Evolutionary conservation across 2,888 invertebrate species (phyloP), one percentile per base, ranked within the genome.

Genomic region (Iselma pallidipennis): DNA sequence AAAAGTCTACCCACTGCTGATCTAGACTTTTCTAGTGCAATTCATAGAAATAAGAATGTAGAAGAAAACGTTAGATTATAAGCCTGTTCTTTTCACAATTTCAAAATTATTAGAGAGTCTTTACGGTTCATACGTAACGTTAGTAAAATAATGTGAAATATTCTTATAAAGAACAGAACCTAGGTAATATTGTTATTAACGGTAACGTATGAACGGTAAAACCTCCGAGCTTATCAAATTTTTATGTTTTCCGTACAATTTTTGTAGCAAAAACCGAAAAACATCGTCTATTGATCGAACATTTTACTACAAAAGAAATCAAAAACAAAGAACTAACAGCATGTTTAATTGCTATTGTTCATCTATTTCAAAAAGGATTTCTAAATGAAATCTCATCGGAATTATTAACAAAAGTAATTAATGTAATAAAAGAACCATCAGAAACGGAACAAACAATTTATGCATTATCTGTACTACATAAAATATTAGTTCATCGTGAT

Each of bases 401-500:
- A 45, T 67, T 80, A 52, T 60, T 78, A 31, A 50, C 63, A 14
- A 76, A 76, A 69, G 61, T 76, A 2, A 68, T 79, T 14, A 55
- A 55, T 1, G 71, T 76, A 48, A 58, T 75, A 10, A 76, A 75
- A 65, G 65, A 57, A 14, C 51, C 70, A 10, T 66, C 71, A n/a
- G 50, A 63, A 23, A 55, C 58, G 19, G 73, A 77, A 58, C 69
- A 73, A 49, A 53, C 74, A 0, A 70, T 75, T 50, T 77, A 74
- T 37, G 69, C 73, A 6, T 62, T 80, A 16, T 74, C 76, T 0
- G 67, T 79, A 50, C 61, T 79, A 28, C 77, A 77, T 5, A 79
- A 78, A 66, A 77, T 80, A 29, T 65, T 80, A 23, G 63, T 67
- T 6, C 68, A 71, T 10, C 74, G 68, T 62, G 68, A 73, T 49